These are phyloP conservation scores for Argyra leucocephala DNA, from an alignment of 2,888 invertebrate species.

Conservation along the genomic window DNA sequence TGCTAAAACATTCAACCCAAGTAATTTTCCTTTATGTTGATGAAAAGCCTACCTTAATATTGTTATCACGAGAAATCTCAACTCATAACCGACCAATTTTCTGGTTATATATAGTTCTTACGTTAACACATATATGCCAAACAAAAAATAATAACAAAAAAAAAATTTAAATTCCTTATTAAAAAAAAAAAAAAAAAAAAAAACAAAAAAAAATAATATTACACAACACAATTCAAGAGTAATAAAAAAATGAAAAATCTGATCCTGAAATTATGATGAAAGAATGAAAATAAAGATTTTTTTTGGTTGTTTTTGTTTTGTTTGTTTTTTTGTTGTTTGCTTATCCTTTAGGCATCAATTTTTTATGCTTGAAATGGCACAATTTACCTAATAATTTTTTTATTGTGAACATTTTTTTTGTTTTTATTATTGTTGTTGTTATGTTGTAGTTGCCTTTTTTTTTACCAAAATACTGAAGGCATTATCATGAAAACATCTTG, in stretches of 20 bases:
- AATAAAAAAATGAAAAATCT: neutral
- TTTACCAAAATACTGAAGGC: too few relatives aligned
- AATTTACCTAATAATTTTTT: constrained; percentile 14
- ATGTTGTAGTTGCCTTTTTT: too few relatives aligned
- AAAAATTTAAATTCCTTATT: too few relatives aligned
- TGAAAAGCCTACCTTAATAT: neutral
- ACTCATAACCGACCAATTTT: constrained; percentile 5
- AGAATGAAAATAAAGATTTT: neutral
- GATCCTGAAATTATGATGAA: neutral
- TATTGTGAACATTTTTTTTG: neutral
- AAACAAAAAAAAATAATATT: too few relatives aligned
- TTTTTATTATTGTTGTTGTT: neutral
- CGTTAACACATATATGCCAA: neutral
- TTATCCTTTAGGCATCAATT: constrained; percentile 19
- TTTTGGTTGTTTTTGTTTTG: too few relatives aligned
- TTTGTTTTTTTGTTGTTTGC: too few relatives aligned
- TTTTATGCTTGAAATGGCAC: constrained; percentile 17
- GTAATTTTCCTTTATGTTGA: constrained; percentile 6
- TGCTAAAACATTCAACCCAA: neutral
- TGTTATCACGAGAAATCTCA: constrained; percentile 1
- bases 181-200: too few relatives aligned
- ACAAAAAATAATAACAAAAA: too few relatives aligned
- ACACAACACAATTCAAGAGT: neutral
- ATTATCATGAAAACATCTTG: too few relatives aligned
- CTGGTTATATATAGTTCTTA: neutral